Percentiles rank a stretch among this genome's conserved stretches.
phyloP scores from a whole-genome alignment of 2,888 invertebrate species.

The Malachius bipustulatus region DNA sequence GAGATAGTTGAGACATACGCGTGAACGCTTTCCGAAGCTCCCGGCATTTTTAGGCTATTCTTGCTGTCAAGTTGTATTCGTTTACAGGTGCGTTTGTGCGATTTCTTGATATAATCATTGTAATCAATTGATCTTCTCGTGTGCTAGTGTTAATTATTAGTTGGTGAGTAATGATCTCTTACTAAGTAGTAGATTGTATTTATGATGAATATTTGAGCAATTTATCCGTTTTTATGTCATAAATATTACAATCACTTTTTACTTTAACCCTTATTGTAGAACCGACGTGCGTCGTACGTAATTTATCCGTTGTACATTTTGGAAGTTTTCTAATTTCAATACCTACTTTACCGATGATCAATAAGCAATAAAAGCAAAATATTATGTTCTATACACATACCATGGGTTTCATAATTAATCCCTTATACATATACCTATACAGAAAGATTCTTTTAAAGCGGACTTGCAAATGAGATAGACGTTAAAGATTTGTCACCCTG shows the following conservation, averaged over 20 bases:
- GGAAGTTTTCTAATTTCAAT: not conserved
- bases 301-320: constrained; percentile 1
- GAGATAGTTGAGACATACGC: too few species aligned
- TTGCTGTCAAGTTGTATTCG: not conserved
- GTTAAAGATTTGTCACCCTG: not conserved
- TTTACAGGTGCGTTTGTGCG: not conserved
- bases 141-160: not conserved
- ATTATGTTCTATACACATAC: not conserved
- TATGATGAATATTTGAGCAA: not conserved
- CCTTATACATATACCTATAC: too few species aligned
- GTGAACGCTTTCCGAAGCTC: constrained; percentile 2
- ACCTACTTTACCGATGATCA: not conserved
- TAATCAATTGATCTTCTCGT: too few species aligned
- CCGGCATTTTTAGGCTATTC: constrained; percentile 1
- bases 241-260: not conserved
- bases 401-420: too few species aligned
- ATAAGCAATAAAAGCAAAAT: not conserved
- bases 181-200: constrained; percentile 1
- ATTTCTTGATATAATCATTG: constrained; percentile 1
- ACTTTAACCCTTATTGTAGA: not conserved
- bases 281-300: constrained; percentile 1
- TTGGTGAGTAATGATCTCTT: constrained; percentile 3
- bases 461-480: not conserved
- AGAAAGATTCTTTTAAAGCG: not conserved
- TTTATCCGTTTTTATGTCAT: constrained; percentile 1